Base-by-base conservation (phyloP, 2,797 vertebrate species). In the Ataeniobius toweri region DNA sequence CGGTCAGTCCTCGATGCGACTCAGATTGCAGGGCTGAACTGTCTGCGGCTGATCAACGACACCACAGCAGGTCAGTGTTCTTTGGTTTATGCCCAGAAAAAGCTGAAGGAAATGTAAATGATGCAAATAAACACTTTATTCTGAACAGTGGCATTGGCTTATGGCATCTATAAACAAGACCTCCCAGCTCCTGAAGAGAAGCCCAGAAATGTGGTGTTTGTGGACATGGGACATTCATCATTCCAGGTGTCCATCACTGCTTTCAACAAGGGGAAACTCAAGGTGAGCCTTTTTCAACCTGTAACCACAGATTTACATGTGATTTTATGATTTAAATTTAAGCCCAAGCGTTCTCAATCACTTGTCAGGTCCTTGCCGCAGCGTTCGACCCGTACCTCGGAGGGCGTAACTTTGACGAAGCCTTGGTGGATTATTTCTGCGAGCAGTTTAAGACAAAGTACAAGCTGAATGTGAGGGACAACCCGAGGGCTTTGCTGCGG, bases 121-220 rank as follows among this genome's bases (percentile, higher is more conserved):
- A 13, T 76, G 5, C 31, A 41, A 71, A 24, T 67, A 16, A 58
- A 77, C 1, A 68, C 3, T 75, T 58, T 73, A 14, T 76, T 36
- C 1, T 71, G 9, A 79, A 77, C 79, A 99, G 98, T 99, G 95
- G 97, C 98, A 71, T 95, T 99, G 90, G 98, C 98, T 0, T 99
- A 99, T 71, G 98, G 98, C 82, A 99, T 99, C 90, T 99, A 99
- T 95, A 99, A 99, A 92, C 98, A 98, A 94, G 98, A 99, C 89
- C 96, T 99, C 81, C 98, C 98, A 75, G 88, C 93, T 80, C 94
- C 96, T n/a, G 98, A 99, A 75, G 98, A 99, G 86, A 98, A 96
- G 86, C 97, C 98, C 61, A 96, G 98, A 92, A 98, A 97, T 51
- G 97, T 99, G 87, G 97, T 98, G 53, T 99, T 99, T 93, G 96